These are phyloP conservation scores for Urocitellus parryii DNA, from an alignment of 2,113 vertebrate species.

Conservation along the genomic window DNA sequence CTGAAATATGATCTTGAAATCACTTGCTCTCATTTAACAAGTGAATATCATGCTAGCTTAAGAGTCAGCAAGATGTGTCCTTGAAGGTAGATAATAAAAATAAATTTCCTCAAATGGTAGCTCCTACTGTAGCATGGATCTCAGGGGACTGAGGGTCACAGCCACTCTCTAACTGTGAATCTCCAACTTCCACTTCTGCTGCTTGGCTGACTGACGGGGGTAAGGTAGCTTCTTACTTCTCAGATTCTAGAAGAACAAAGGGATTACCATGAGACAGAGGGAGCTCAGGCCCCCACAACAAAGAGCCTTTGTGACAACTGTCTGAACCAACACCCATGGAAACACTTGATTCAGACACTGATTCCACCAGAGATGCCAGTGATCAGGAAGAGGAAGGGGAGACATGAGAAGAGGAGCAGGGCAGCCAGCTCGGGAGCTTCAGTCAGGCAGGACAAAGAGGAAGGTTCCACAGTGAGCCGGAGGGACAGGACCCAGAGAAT, in stretches of 20 bases:
- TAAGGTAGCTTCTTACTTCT: not conserved
- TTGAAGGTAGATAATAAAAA: not conserved
- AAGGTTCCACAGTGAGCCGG: not conserved
- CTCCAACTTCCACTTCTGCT: not conserved
- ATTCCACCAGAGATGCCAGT: not conserved
- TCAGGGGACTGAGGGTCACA: not conserved
- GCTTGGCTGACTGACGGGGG: not conserved
- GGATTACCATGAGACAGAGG: not conserved
- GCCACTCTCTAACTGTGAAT: no score
- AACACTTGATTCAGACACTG: not conserved
- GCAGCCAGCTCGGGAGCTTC: not conserved
- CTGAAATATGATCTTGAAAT: not conserved
- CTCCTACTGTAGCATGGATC: accelerated
- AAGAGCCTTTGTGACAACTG: no score
- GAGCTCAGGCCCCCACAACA: not conserved
- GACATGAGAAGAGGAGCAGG: not conserved
- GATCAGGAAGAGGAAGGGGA: not conserved
- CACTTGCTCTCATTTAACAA: not conserved
- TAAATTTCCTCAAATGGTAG: not conserved
- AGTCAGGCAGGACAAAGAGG: not conserved
- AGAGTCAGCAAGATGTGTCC: not conserved
- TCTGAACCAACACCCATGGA: not conserved
- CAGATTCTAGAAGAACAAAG: not conserved
- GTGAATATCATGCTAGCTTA: not conserved
- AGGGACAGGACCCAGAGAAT: not conserved